Base-by-base conservation (phyloP, 35 echinoderm and acorn worm species). In the Ophiothrix spiculata region DNA sequence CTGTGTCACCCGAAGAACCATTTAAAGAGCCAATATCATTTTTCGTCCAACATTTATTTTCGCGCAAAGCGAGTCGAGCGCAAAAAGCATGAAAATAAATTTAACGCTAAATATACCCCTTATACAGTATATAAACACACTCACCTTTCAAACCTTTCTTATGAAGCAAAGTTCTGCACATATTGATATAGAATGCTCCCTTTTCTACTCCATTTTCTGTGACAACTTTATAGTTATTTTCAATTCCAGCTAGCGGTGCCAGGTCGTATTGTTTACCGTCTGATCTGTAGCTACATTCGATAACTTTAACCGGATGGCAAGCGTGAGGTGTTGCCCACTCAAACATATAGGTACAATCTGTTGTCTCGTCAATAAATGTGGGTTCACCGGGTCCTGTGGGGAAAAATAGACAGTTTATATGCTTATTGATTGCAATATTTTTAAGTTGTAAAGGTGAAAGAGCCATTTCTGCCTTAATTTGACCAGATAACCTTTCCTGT, bases 311-410 rank as follows among this genome's bases (percentile, higher is more conserved):
- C 33, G 96, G 92, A 0, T 92, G 91, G 37, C 96, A 99, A 12
- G 95, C 95, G 6, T 88, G 79, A 25, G 86, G 88, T 1, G 96
- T 99, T 10, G 89, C 86, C 96, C 96, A 99, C 75, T 94, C 92
- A 87, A 98, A 99, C 37, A 84, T 32, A 81, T 99, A 94, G 0
- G 96, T 94, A 39, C 96, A 99, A 40, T 99, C 96, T 2, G 39
- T 39, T 14, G 89, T 91, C 82, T 99, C 92, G n/a, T 76, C 37
- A 38, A 99, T 93, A 82, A 91, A 99, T 29, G 77, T 77, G 39
- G 92, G 92, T 37, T 86, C 38, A 32, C 95, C 95, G 39, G 74
- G 81, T 34, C 76, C 95, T 98, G 41, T 12, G 82, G 10, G 23
- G 36, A 39, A 80, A 80, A 4, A 32, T 21, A 38, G 41, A 15